Conservation (phyloP, 1,140 invertebrate species). For the Harlomillsia oculata region DNA sequence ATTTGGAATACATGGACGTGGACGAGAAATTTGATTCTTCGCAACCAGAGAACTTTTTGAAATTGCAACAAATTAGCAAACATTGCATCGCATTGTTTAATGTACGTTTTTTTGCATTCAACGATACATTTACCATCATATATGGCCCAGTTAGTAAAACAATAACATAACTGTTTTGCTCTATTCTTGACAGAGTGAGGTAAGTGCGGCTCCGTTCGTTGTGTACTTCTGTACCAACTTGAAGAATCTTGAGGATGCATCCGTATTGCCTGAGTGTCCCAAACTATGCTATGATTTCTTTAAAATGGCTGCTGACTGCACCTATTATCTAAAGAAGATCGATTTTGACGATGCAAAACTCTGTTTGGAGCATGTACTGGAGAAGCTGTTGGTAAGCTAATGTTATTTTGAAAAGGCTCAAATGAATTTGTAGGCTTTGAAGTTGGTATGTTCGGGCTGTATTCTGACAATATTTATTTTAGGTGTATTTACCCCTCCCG, state of each 20-base stretch:
- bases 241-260: constrained; percentile 47
- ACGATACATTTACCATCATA: too few species aligned
- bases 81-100: constrained; percentile 72
- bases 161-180: too few species aligned
- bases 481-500: constrained; percentile 58
- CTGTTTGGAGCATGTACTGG: constrained; percentile 62
- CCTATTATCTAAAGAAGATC: constrained; percentile 54
- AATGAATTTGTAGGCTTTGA: constrained; percentile 5
- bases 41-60: constrained; percentile 63
- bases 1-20: constrained; percentile 69
- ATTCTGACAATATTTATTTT: not conserved
- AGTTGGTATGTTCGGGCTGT: not conserved
- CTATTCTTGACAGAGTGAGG: too few species aligned
- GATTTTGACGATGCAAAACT: constrained; percentile 58
- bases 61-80: constrained; percentile 72
- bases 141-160: too few species aligned
- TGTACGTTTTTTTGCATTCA: constrained; percentile 57
- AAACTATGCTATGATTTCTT: constrained; percentile 67
- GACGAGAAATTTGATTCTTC: constrained; percentile 63
- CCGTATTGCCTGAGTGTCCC: constrained; percentile 45
- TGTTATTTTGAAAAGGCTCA: too few species aligned
- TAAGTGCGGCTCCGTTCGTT: constrained; percentile 77
- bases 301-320: constrained; percentile 78
- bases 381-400: constrained; percentile 65
- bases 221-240: constrained; percentile 75